A percentile compares a stretch with the other conserved stretches of the same genome.
Evolutionary conservation across 2,888 invertebrate species (phyloP).

Genomic region (Megalurothrips usitatus): DNA sequence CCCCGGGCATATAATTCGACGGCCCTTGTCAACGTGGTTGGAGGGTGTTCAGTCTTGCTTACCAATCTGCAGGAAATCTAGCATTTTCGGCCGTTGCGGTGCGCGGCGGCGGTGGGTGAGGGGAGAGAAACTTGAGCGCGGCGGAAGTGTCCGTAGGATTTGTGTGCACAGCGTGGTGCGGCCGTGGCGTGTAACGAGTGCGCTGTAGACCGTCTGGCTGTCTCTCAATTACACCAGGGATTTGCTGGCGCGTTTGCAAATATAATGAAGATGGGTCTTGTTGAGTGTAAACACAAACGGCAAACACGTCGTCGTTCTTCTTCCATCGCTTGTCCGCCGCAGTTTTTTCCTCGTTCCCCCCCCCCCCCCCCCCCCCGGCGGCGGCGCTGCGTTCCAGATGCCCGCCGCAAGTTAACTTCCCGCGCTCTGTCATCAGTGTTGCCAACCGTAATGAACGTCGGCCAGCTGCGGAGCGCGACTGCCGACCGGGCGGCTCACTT

Average conservation of each 20-base stretch:
- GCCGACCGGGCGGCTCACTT: no score
- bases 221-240: neutral
- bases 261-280: neutral
- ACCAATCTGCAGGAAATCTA: neutral
- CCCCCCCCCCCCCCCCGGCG: neutral
- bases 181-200: no score
- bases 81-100: no score
- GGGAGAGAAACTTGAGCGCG: no score
- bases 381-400: no score
- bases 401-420: neutral
- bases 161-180: no score
- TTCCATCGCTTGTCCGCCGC: no score
- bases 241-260: neutral
- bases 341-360: neutral
- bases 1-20: neutral
- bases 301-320: neutral
- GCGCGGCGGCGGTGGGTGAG: no score
- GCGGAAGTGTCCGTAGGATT: no score
- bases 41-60: neutral
- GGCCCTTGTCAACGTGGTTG: neutral
- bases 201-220: neutral
- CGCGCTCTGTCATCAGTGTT: neutral
- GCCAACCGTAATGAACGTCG: neutral
- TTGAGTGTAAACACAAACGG: neutral
- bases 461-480: neutral